A percentile compares a stretch with the other conserved stretches of the same genome.
These are phyloP conservation scores for Vimba vimba DNA, from an alignment of 2,113 vertebrate species.

Conservation along the genomic window DNA sequence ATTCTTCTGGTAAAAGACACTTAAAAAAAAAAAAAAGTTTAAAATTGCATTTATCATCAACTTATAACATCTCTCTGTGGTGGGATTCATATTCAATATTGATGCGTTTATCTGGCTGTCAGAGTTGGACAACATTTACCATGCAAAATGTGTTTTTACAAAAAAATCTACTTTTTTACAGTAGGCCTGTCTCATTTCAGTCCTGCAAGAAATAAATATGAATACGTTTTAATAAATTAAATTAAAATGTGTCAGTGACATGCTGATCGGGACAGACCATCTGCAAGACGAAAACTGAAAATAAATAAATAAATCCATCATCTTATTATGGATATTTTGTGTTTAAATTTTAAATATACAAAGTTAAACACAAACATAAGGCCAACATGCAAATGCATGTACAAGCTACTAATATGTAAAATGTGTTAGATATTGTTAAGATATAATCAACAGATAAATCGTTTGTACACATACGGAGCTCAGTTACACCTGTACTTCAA, in stretches of 20 bases:
- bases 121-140: neutral
- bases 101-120: neutral
- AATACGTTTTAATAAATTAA: slow-evolving; percentile 2
- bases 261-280: neutral
- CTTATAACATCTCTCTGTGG: neutral
- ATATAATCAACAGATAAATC: neutral
- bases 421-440: neutral
- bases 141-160: neutral
- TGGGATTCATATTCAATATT: neutral
- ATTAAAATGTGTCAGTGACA: neutral
- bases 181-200: neutral
- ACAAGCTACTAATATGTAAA: neutral
- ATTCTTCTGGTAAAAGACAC: neutral
- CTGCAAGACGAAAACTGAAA: neutral
- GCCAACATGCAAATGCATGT: neutral
- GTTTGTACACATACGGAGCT: neutral
- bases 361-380: neutral
- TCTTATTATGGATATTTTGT: neutral
- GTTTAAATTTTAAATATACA: neutral
- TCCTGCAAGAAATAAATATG: neutral
- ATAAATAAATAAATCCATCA: neutral
- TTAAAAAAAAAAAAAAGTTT: neutral
- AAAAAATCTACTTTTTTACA: neutral
- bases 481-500: neutral
- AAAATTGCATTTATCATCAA: neutral